These are phyloP conservation scores for Leptobrachium ailaonicum DNA, from an alignment of 2,113 vertebrate species.

Conservation along the genomic window DNA sequence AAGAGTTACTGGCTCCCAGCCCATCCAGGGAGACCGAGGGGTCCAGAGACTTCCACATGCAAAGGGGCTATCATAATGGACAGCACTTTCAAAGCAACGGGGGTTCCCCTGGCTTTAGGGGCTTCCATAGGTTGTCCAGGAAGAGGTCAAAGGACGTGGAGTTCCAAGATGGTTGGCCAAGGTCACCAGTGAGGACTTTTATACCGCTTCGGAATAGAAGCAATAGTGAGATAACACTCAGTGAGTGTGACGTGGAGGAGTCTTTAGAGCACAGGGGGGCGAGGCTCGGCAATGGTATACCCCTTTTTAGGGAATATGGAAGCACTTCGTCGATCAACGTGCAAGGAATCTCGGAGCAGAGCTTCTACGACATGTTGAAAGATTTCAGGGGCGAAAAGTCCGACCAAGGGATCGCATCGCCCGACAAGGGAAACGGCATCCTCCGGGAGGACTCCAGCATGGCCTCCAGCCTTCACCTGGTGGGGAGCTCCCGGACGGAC, in stretches of 20 bases:
- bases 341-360: constrained; percentile 84
- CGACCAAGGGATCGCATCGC: constrained; percentile 59
- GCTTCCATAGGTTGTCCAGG: constrained; percentile 67
- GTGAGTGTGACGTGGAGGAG: constrained; percentile 80
- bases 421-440: constrained; percentile 62
- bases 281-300: constrained; percentile 52
- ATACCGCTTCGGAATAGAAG: constrained; percentile 79
- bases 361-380: constrained; percentile 85
- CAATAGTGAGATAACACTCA: constrained; percentile 89
- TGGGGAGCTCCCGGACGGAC: constrained; percentile 31
- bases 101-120: constrained; percentile 54
- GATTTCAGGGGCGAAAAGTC: constrained; percentile 79
- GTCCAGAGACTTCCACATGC: constrained; percentile 56
- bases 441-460: constrained; percentile 54
- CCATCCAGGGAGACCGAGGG: constrained; percentile 54
- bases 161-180: constrained; percentile 72
- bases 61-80: constrained; percentile 57
- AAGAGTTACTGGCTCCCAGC: constrained; percentile 65
- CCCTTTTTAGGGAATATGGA: constrained; percentile 85
- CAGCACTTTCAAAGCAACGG: constrained; percentile 51
- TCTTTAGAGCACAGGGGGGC: constrained; percentile 17
- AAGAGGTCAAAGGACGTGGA: constrained; percentile 80
- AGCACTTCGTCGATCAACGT: constrained; percentile 93
- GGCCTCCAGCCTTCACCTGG: constrained; percentile 43
- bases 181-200: constrained; percentile 58